These are phyloP conservation scores for Percina caprodes DNA, from an alignment of 2,113 vertebrate genomes.

Conservation along the genomic window DNA sequence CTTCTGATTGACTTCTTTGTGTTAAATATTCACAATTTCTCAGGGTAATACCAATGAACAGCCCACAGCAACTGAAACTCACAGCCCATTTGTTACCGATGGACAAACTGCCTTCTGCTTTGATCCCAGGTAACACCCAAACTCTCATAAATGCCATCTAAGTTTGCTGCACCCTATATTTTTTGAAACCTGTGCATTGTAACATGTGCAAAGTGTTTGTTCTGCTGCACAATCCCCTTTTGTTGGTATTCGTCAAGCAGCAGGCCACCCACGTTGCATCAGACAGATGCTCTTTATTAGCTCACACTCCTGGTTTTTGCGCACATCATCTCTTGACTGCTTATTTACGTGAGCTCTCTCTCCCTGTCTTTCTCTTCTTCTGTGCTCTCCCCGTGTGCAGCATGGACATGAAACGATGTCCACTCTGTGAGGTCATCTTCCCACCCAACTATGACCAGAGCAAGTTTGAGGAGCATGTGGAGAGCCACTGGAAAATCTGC, in stretches of 20 bases:
- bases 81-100: slow-evolving; percentile 86
- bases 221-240: slow-evolving; percentile 47
- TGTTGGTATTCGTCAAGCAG: slow-evolving; percentile 52
- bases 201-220: slow-evolving; percentile 67
- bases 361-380: neutral
- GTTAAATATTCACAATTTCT: slow-evolving; percentile 20
- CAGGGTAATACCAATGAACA: slow-evolving; percentile 80
- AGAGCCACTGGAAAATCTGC: slow-evolving; percentile 99
- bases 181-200: slow-evolving; percentile 53
- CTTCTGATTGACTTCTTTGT: neutral
- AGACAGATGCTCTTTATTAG: slow-evolving; percentile 79
- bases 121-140: slow-evolving; percentile 91
- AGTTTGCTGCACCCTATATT: slow-evolving; percentile 34
- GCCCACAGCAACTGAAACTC: slow-evolving; percentile 80
- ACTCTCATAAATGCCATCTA: slow-evolving; percentile 43
- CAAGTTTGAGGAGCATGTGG: slow-evolving; percentile 97
- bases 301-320: slow-evolving; percentile 59
- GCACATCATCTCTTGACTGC: slow-evolving; percentile 59
- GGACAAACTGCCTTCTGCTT: slow-evolving; percentile 94
- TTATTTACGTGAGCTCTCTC: slow-evolving; percentile 45
- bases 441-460: slow-evolving; percentile 97
- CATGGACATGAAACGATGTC: slow-evolving; percentile 94
- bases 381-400: slow-evolving; percentile 69
- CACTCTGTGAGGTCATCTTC: slow-evolving; percentile 96
- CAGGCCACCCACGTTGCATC: slow-evolving; percentile 78